phyloP scores from a whole-genome alignment of 2,888 invertebrate species.

The Lypha dubia region DNA sequence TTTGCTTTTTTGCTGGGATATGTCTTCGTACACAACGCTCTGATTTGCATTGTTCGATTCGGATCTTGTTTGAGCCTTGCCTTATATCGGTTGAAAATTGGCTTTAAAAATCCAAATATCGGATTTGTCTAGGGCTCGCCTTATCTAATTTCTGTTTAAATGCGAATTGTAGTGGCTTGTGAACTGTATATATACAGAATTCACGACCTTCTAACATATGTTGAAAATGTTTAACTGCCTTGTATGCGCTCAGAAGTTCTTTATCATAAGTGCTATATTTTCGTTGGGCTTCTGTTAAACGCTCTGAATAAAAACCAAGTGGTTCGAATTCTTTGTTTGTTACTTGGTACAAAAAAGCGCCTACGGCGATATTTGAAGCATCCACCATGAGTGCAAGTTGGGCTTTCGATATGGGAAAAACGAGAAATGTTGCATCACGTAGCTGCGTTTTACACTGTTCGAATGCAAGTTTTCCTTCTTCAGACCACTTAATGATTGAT shows the following conservation, averaged over 20 bases:
- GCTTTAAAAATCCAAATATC: slow-evolving; percentile 48
- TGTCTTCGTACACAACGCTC: background rate
- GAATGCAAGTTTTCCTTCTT: slow-evolving; percentile 33
- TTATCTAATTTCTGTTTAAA: slow-evolving; percentile 58
- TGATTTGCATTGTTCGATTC: slow-evolving; percentile 19
- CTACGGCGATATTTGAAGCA: slow-evolving; percentile 57
- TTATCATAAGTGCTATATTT: slow-evolving; percentile 66
- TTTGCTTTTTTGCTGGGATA: no score
- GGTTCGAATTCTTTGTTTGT: slow-evolving; percentile 38
- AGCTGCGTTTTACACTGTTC: slow-evolving; percentile 51
- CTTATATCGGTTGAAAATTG: slow-evolving; percentile 49
- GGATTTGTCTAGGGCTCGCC: slow-evolving; percentile 57
- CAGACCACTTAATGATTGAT: slow-evolving; percentile 46
- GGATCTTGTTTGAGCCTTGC: slow-evolving; percentile 29
- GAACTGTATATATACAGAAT: slow-evolving; percentile 50
- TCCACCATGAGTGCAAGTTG: slow-evolving; percentile 57
- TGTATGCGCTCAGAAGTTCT: slow-evolving; percentile 57
- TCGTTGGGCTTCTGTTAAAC: slow-evolving; percentile 42
- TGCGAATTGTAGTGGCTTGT: slow-evolving; percentile 52
- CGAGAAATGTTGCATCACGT: slow-evolving; percentile 38
- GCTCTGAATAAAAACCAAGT: slow-evolving; percentile 59
- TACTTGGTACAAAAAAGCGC: slow-evolving; percentile 54
- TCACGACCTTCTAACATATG: slow-evolving; percentile 56
- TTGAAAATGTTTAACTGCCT: slow-evolving; percentile 55
- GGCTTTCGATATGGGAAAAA: slow-evolving; percentile 45